A percentile compares a stretch with the other conserved stretches of the same genome.
Conservation (phyloP, 2,888 invertebrate genomes). For the Thymelicus sylvestris region DNA sequence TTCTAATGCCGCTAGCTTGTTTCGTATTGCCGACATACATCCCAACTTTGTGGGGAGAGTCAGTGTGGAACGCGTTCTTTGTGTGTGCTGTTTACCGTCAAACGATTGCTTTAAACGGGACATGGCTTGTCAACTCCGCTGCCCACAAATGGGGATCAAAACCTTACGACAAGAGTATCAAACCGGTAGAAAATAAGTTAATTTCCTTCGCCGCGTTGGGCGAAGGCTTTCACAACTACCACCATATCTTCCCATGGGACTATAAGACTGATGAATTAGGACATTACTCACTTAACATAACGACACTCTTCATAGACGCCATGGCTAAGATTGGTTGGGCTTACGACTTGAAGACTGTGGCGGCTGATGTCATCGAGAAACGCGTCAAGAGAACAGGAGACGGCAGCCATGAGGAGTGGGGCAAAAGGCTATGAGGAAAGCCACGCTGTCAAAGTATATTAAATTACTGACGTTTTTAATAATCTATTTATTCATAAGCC, state of each 20-base stretch:
- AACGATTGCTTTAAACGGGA: slow-evolving; percentile 90
- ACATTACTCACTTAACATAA: slow-evolving; percentile 87
- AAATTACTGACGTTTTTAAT: neutral
- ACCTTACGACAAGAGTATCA: slow-evolving; percentile 90
- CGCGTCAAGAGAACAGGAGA: slow-evolving; percentile 91
- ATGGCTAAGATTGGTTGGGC: slow-evolving; percentile 94
- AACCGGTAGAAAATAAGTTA: slow-evolving; percentile 87
- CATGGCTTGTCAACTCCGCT: slow-evolving; percentile 95
- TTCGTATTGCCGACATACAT: slow-evolving; percentile 90
- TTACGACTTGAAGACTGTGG: slow-evolving; percentile 93
- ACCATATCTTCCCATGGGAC: slow-evolving; percentile 94
- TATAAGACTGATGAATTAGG: slow-evolving; percentile 93
- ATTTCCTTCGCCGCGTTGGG: slow-evolving; percentile 88
- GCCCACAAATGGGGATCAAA: slow-evolving; percentile 91
- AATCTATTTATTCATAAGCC: too few relatives aligned
- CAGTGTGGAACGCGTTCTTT: slow-evolving; percentile 86
- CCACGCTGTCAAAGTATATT: neutral
- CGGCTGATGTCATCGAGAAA: slow-evolving; percentile 87
- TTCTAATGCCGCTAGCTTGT: slow-evolving; percentile 89
- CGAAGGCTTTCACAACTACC: slow-evolving; percentile 95
- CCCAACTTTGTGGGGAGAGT: slow-evolving; percentile 92
- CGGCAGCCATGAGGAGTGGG: slow-evolving; percentile 90
- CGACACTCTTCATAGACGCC: slow-evolving; percentile 90
- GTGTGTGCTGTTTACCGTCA: slow-evolving; percentile 89
- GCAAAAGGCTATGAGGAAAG: slow-evolving; percentile 80